A percentile compares a stretch with the other conserved stretches of the same genome.
Conservation (phyloP, 2,113 vertebrate species). For the Crotalus horridus region DNA sequence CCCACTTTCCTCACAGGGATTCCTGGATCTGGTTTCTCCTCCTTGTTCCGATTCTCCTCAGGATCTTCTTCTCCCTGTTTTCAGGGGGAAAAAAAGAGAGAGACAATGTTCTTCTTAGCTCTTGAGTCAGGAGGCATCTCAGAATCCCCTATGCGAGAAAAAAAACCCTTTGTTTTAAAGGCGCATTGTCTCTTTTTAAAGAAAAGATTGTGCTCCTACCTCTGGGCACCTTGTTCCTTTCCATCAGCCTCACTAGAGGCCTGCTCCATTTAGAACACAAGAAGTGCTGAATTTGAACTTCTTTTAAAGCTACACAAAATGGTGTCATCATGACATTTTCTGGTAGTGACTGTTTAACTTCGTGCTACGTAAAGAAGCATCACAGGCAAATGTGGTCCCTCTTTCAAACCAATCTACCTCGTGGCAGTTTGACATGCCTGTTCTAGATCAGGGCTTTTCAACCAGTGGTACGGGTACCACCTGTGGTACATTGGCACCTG, state of each 20-base stretch:
- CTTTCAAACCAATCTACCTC: not conserved
- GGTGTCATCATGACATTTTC: not conserved
- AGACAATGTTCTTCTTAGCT: not conserved
- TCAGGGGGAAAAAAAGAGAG: conserved; percentile 30
- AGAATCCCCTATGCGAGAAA: not conserved
- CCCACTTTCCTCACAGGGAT: conserved; percentile 77
- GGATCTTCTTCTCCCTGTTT: conserved; percentile 81
- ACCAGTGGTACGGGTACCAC: too few relatives aligned
- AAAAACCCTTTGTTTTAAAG: not conserved
- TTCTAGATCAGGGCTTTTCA: not conserved
- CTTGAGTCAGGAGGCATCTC: not conserved
- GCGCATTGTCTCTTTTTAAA: not conserved
- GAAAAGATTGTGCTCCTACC: not conserved
- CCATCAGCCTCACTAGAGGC: not conserved
- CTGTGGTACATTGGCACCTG: too few relatives aligned
- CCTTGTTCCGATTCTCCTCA: conserved; percentile 73
- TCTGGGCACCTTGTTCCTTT: not conserved
- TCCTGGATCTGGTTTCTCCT: conserved; percentile 78
- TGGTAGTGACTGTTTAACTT: not conserved
- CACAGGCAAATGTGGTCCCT: not conserved
- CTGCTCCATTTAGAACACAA: not conserved
- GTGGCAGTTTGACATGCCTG: too few relatives aligned
- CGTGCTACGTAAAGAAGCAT: not conserved
- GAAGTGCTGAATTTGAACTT: not conserved
- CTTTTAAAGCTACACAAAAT: not conserved